Evolutionary conservation across 2,797 vertebrate species (phyloP).

Genomic region (Diglossa cyanea): DNA sequence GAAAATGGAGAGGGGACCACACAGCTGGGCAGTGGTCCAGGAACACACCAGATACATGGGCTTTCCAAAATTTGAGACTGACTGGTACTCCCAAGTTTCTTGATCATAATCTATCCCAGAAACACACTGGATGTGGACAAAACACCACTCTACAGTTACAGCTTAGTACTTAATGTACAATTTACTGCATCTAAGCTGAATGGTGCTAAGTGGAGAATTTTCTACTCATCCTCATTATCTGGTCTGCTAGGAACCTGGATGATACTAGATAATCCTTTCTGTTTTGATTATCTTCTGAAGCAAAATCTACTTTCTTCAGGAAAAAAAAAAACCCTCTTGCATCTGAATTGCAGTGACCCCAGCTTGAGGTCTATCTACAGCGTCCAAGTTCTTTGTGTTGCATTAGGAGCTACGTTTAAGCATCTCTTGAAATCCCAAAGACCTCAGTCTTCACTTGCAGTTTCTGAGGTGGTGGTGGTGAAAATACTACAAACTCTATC

Average conservation of each 20-base stretch:
- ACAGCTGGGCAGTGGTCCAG: neutral
- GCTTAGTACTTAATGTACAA: neutral
- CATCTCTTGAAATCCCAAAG: neutral
- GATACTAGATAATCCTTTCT: neutral
- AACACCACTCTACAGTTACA: too few species aligned
- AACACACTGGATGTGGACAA: neutral
- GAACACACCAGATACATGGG: neutral
- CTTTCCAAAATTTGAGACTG: neutral
- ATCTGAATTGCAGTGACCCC: neutral
- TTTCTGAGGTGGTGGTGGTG: neutral
- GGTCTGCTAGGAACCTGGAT: neutral
- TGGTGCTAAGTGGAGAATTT: neutral
- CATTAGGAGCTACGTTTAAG: neutral
- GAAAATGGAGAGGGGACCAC: neutral
- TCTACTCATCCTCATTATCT: neutral
- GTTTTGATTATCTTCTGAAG: neutral
- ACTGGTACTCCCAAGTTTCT: neutral
- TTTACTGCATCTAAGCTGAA: neutral
- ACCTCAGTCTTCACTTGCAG: neutral
- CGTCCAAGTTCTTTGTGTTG: neutral
- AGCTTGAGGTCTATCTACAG: neutral
- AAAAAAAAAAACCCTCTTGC: neutral
- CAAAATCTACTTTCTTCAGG: neutral
- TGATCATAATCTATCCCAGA: neutral
- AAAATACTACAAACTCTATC: neutral